Percentiles rank a stretch among this genome's conserved stretches.
Conservation (phyloP, 2,113 vertebrate species). For the Platycercus adscitus region DNA sequence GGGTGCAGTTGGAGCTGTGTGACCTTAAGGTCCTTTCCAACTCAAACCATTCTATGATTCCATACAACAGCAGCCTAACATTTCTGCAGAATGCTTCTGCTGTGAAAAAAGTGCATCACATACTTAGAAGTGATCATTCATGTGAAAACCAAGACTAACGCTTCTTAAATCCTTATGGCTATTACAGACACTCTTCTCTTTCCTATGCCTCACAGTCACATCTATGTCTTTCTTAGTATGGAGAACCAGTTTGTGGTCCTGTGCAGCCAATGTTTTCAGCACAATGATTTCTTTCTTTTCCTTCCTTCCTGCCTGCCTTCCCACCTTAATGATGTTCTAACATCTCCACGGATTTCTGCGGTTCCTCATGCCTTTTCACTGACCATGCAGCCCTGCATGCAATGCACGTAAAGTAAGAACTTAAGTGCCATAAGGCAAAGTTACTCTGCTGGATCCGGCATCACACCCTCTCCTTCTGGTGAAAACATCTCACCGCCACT, state of each 20-base stretch:
- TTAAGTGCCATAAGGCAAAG: neutral
- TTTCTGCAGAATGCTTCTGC: neutral
- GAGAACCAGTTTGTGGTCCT: neutral
- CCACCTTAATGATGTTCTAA: neutral
- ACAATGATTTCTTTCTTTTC: neutral
- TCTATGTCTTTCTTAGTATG: neutral
- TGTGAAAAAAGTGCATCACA: neutral
- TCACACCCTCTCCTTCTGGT: neutral
- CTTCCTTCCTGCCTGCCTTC: no score
- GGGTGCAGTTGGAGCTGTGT: neutral
- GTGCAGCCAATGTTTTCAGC: neutral
- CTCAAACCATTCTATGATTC: neutral
- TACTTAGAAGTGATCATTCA: neutral
- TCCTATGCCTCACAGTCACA: neutral
- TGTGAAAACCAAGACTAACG: neutral
- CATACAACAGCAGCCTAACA: neutral
- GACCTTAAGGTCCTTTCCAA: neutral
- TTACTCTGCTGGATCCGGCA: neutral
- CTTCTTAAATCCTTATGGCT: neutral
- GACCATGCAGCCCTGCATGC: accelerated
- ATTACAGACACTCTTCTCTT: neutral
- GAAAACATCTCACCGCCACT: neutral
- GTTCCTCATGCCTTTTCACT: neutral
- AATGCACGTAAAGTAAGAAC: neutral
- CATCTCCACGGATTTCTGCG: accelerated